phyloP scores from a whole-genome alignment of 2,888 invertebrate genomes.

The Xestia ashworthii region DNA sequence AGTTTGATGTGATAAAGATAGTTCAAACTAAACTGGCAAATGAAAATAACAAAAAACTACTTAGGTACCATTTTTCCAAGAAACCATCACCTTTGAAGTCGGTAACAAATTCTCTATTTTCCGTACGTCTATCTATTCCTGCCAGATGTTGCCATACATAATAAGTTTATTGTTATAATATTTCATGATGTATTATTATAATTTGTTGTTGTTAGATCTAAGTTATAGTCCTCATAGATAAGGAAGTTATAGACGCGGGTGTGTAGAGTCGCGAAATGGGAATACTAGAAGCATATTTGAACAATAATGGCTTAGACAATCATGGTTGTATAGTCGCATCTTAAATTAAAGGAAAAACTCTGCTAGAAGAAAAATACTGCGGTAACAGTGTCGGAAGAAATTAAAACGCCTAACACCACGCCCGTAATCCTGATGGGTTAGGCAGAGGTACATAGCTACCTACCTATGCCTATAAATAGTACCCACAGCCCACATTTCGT shows the following conservation, averaged over 20 bases:
- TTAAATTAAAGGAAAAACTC: background rate
- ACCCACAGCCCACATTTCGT: too few species aligned
- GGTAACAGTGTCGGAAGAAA: background rate
- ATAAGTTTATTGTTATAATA: background rate
- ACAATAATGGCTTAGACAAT: background rate
- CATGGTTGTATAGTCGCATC: background rate
- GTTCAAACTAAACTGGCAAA: background rate
- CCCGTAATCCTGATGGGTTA: background rate
- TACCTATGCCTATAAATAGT: too few species aligned
- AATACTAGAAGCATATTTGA: slow-evolving; percentile 19
- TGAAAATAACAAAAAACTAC: background rate
- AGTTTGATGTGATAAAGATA: background rate
- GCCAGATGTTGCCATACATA: background rate
- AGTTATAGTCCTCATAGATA: slow-evolving; percentile 27
- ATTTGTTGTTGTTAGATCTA: slow-evolving; percentile 4
- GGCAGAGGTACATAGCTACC: background rate
- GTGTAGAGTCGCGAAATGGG: slow-evolving; percentile 19
- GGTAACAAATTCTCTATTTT: background rate
- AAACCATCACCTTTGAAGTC: background rate
- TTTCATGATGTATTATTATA: background rate
- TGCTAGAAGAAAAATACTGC: background rate
- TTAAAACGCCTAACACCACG: background rate
- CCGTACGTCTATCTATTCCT: background rate
- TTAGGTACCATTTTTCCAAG: background rate
- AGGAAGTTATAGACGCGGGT: slow-evolving; percentile 22